Conservation (phyloP, 2,113 vertebrate genomes). For the Gasterosteus aculeatus region DNA sequence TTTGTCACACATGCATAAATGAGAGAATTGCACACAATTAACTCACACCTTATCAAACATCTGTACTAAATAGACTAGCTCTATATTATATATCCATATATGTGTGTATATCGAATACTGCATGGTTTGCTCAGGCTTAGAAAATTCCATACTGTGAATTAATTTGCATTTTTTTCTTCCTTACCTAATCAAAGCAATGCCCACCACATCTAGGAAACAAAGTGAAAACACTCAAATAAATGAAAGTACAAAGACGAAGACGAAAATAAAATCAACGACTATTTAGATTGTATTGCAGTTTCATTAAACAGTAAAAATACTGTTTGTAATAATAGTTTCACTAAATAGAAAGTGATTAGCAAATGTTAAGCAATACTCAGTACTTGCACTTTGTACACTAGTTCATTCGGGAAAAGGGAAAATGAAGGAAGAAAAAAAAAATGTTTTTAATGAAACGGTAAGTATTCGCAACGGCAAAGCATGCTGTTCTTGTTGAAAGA, state of each 20-base stretch:
- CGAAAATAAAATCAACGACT: constrained; percentile 81
- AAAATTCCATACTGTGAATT: constrained; percentile 90
- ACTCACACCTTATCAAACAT: constrained; percentile 99
- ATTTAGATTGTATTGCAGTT: constrained; percentile 96
- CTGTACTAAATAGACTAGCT: constrained; percentile 96
- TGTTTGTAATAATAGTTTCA: constrained; percentile 85
- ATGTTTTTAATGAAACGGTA: constrained; percentile 81
- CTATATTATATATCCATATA: constrained; percentile 85
- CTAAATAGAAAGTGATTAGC: constrained; percentile 93
- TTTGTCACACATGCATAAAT: constrained; percentile 99
- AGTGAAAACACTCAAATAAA: constrained; percentile 80
- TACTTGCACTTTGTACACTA: constrained; percentile 90
- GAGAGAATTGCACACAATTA: constrained; percentile 99
- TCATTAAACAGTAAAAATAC: constrained; percentile 91
- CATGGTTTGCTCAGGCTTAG: constrained; percentile 95
- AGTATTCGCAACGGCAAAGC: constrained; percentile 90
- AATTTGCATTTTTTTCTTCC: constrained; percentile 85
- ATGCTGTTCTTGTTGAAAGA: constrained; percentile 86
- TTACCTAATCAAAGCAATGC: constrained; percentile 93
- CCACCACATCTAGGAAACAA: constrained; percentile 86
- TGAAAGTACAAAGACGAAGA: constrained; percentile 83
- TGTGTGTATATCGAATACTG: constrained; percentile 94
- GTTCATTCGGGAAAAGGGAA: constrained; percentile 80
- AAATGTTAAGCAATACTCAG: constrained; percentile 92
- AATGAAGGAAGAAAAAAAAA: constrained; percentile 26